These are phyloP conservation scores for Hirtodrosophila trivittata DNA, from an alignment of 2,888 invertebrate genomes.

Conservation along the genomic window DNA sequence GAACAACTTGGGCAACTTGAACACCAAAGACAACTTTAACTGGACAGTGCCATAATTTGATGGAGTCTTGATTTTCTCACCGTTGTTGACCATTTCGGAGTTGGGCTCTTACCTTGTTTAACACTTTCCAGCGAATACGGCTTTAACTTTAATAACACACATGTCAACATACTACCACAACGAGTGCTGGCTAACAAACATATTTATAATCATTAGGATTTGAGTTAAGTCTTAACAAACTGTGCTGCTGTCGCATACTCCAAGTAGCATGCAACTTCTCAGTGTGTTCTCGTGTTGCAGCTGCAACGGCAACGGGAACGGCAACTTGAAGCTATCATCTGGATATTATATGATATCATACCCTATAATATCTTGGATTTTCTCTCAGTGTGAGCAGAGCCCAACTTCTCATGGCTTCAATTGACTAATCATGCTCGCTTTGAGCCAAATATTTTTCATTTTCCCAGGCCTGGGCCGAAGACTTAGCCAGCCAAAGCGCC, in stretches of 20 bases:
- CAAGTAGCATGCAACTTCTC: slow-evolving; percentile 3
- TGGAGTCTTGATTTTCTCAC: slow-evolving; percentile 59
- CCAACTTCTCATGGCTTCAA: slow-evolving; percentile 52
- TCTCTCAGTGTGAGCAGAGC: no score
- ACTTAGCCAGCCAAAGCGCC: slow-evolving; percentile 21
- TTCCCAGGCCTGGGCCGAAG: slow-evolving; percentile 60
- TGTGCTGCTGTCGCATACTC: slow-evolving; percentile 1
- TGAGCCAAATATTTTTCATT: slow-evolving; percentile 40
- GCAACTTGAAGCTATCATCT: not conserved
- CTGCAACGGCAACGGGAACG: not conserved
- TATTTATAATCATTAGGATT: slow-evolving; percentile 61
- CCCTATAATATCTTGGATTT: no score
- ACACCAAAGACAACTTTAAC: slow-evolving; percentile 2
- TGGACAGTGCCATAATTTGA: slow-evolving; percentile 62
- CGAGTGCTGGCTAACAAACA: slow-evolving; percentile 15
- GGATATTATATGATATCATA: not conserved
- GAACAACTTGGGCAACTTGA: slow-evolving; percentile 11
- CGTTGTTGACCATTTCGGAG: slow-evolving; percentile 39
- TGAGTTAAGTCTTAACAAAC: slow-evolving; percentile 58
- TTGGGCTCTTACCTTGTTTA: slow-evolving; percentile 43
- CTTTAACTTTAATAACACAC: slow-evolving; percentile 48
- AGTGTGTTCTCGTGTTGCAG: not conserved
- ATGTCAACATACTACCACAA: slow-evolving; percentile 22
- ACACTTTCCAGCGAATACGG: slow-evolving; percentile 68
- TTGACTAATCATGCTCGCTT: slow-evolving; percentile 47